Evolutionary conservation across 1,140 invertebrate genomes (phyloP).

Genomic region (Diuraphis noxia): DNA sequence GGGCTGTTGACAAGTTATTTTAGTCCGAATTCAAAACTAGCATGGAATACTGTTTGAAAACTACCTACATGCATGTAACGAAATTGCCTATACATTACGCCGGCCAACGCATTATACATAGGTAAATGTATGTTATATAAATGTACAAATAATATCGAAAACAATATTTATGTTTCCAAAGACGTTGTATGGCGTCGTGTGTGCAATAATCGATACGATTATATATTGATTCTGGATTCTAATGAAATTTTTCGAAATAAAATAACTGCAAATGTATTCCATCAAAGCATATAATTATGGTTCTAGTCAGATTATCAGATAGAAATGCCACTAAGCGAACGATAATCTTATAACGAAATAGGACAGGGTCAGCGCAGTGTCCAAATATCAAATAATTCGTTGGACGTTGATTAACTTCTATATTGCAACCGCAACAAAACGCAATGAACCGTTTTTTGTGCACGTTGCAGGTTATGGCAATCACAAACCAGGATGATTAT

Average conservation of each 20-base stretch:
- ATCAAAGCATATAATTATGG: not conserved
- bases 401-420: not conserved
- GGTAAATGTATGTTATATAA: too few relatives aligned
- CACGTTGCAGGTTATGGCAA: not conserved
- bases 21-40: not conserved
- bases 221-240: not conserved
- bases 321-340: not conserved
- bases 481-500: not conserved
- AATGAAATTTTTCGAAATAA: not conserved
- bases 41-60: not conserved
- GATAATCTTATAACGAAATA: not conserved
- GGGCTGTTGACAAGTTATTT: not conserved
- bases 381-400: constrained; percentile 9
- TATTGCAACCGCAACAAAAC: not conserved
- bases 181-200: not conserved
- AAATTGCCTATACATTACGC: not conserved
- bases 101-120: not conserved
- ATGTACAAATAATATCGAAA: too few relatives aligned
- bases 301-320: not conserved
- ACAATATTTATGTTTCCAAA: not conserved
- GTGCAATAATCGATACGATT: not conserved
- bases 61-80: not conserved
- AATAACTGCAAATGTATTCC: too few relatives aligned
- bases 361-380: not conserved
- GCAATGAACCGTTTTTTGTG: not conserved